Base-by-base conservation (phyloP, 2,888 invertebrate species). In the Hermaeophaga mercurialis region DNA sequence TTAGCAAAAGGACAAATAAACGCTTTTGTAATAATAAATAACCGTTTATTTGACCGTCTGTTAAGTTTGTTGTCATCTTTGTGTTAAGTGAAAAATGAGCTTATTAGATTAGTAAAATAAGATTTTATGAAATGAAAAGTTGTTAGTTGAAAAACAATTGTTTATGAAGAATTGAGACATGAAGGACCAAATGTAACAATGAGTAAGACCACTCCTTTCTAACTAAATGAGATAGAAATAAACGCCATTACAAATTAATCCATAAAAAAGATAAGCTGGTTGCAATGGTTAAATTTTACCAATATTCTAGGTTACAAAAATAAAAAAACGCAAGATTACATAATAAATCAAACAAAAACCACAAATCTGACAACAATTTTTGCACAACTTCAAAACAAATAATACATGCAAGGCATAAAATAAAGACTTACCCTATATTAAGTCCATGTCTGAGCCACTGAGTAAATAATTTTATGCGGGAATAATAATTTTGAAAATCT, bases 311-410 rank as follows among this genome's bases (percentile, higher is more conserved):
- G 22, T 11, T 19, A 34, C 14, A 18, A 47, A 22, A 47, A 34
- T 3, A 31, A 28, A 31, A 28, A 41, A 47, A 33, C 50, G 56
- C 36, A 39, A 56, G 44, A 52, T 62, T 44, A 43, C 43, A 62
- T 55, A 44, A 58, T n/a, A 52, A 41, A 59, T 53, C 57, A 54
- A 22, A 50, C 50, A 45, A 24, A 49, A 58, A 59, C 47, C 63
- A 71, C 61, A 70, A 70, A 70, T 70, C 73, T 73, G 74, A 74
- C 74, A 74, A 74, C 74, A 74, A 74, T 74, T 71, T 72, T 66
- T 68, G 64, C 69, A 70, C 66, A 69, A 64, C 50, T 43, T 14
- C 43, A 64, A 61, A 56, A 66, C 63, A 19, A 14, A 66, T n/a
- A n/a, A n/a, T 62, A 62, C 64, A 67, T 38, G 53, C 63, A 60